Evolutionary conservation across 2,888 invertebrate species (phyloP), one percentile per base, ranked within the genome.

Genomic region (Chirona hameri): DNA sequence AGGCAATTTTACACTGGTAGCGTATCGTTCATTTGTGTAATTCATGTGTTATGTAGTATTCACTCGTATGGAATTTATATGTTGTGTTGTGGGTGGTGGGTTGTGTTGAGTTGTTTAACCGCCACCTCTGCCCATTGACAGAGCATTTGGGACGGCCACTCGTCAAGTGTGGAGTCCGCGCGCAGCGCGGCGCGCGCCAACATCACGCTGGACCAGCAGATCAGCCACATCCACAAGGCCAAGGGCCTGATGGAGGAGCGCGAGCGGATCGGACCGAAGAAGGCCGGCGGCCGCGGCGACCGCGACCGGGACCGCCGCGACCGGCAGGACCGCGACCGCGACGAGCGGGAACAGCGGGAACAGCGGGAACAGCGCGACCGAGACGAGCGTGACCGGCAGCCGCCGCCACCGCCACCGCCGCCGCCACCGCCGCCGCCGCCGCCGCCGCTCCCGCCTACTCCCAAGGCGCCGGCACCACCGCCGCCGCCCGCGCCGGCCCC

Each of bases 101-200:
- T 31, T 18, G 24, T 39, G 24, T 39, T 14, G 55, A 12, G 12
- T n/a, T 55, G 55, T 14, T 14, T 80, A 18, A 55, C 55, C 39
- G 39, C 31, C 24, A 12, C 21, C 18, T 9, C 7, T 27, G 79
- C 76, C 39, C n/a, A 65, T 4, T 57, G 65, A 21, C 92, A 95
- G 86, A 96, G 97, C 27, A 98, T 98, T 82, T 99, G 99, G 99
- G 99, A 99, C 89, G 99, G 99, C 0, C 98, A 99, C 89, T 97
- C 97, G 0, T 96, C 96, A 29, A 97, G 97, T 86, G 97, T 98
- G 86, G 98, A 98, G 89, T 96, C 97, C 1, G 97, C 97, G 9
- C 96, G 97, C 0, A 90, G 97, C 82, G 97, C 97, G 14, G 98
- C 98, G 0, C 90, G 97, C 69, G 97, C 97, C 0, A 97, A 97